Evolutionary conservation across 2,888 invertebrate genomes (phyloP), one percentile per base, ranked within the genome.

Genomic region (Ferrisia virgata): DNA sequence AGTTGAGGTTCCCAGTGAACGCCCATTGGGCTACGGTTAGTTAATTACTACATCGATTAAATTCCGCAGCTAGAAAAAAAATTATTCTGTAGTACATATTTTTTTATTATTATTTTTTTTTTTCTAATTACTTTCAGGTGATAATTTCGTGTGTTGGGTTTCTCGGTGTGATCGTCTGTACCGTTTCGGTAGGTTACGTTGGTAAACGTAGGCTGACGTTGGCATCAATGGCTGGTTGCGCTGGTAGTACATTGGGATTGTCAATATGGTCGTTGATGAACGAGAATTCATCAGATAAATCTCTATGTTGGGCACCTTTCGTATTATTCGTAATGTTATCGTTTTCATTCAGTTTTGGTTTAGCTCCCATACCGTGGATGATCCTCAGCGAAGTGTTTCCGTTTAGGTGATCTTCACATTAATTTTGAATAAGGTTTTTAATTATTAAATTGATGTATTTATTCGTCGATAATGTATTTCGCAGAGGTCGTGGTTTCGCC

Each of bases 381-480:
- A 86, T 91, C 39, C 88, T 91, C n/a, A 91, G 91, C 86, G 91
- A 92, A 88, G 89, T 92, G 9, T 91, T 91, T 86, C 91, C 91
- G 0, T 91, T 91, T 86, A 90, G 90, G 91, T 91, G 87, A n/a
- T 22, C 25, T 69, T 15, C 8, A 25, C 25, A 11, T 4, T n/a
- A n/a, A n/a, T n/a, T n/a, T n/a, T n/a, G n/a, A n/a, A n/a, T n/a
- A n/a, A n/a, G n/a, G n/a, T n/a, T n/a, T n/a, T n/a, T n/a, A 31
- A n/a, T 58, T 58, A 22, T 58, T 18, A 4, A 5, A 18, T 28
- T 28, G 15, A 0, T 9, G 25, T 43, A 22, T 79, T 40, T 25
- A 78, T 4, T 39, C 9, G 6, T 18, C 8, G n/a, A 47, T 18
- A 18, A 15, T 3, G 47, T n/a, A 40, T 69, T 33, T 36, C 69